Base-by-base conservation (phyloP, 2,113 vertebrate species). In the Melanerpes formicivorus region DNA sequence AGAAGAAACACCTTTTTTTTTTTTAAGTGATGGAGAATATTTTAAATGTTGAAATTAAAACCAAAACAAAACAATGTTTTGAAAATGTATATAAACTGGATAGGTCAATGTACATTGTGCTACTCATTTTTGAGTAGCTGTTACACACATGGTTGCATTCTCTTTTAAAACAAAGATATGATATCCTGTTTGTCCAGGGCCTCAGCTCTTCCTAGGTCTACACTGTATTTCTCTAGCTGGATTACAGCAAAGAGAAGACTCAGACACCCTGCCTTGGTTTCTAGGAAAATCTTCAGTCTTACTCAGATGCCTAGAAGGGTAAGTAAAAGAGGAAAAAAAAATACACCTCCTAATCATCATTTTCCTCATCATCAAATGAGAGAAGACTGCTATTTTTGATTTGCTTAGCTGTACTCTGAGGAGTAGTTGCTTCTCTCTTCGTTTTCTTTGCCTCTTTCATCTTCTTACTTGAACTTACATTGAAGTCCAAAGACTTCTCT, bases 361-460 rank as follows among this genome's bases (percentile, higher is more conserved):
- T 98, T 55, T 99, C 99, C 22, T 99, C 98, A 42, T 97, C 98
- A 93, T 98, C 99, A 96, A 99, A 99, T 8, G 99, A 99, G 83
- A 99, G 98, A 40, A 99, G 98, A 88, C 98, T 99, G 92, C 96
- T 99, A 66, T 99, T 99, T 96, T 98, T 99, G 1, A 99, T 94
- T 97, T 98, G 98, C 83, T 98, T 99, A 32, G 96, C 97, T 94
- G 97, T 93, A 90, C 91, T 98, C 72, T 97, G 97, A 90, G 96
- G 74, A 59, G 93, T 82, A 27, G 87, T 72, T 72, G 92, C 96
- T 66, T 98, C 97, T 40, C 80, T 94, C 70, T 97, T 96, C 27
- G 90, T 69, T 80, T 95, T 96, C 78, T 95, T 93, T 81, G 96
- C 91, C 63, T 91, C 96, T 82, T 93, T 98, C 94, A 98, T 98